Base-by-base conservation (phyloP, 2,797 vertebrate genomes). In the Ctenochaetus hawaiiensis region DNA sequence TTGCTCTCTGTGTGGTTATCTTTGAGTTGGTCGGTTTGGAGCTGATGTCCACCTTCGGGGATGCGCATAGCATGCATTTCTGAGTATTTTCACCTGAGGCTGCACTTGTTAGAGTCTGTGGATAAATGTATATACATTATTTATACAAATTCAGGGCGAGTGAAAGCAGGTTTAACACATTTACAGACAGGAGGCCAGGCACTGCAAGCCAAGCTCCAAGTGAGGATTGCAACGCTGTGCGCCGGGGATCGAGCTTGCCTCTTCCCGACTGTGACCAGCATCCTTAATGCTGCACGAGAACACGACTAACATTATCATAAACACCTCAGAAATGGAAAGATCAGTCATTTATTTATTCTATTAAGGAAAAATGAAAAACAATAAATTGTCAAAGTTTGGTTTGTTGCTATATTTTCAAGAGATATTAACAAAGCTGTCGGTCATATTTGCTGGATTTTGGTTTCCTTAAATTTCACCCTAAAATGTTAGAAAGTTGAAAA, bases 51-150 rank as follows among this genome's bases (percentile, higher is more conserved):
- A 93, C 93, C 93, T 93, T 93, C 75, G 18, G 93, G 92, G 93
- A 92, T 81, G 91, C 84, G 71, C 91, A 91, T 85, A 89, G 89
- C 92, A 90, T 93, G 91, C 92, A 93, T 94, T 94, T 93, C 90
- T 93, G 91, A 94, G 92, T 93, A 87, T 93, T 93, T 93, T 93
- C 89, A 94, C 93, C 93, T 84, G 90, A 92, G 93, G 93, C 93
- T 91, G 89, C 90, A 92, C 93, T 94, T 94, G 93, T 94, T 94
- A 93, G 91, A 92, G 91, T 93, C 90, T 88, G 92, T 86, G 90
- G 91, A 93, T 94, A 94, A 93, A 93, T 92, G 92, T 93, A 93
- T 94, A 94, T 94, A 92, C 91, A 94, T 94, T 93, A 94, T 94
- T 94, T 94, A 94, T 93, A 93, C 91, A 93, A 93, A 94, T 92